Evolutionary conservation across 1,140 invertebrate genomes (phyloP).

Genomic region (Drosophila setifemur): DNA sequence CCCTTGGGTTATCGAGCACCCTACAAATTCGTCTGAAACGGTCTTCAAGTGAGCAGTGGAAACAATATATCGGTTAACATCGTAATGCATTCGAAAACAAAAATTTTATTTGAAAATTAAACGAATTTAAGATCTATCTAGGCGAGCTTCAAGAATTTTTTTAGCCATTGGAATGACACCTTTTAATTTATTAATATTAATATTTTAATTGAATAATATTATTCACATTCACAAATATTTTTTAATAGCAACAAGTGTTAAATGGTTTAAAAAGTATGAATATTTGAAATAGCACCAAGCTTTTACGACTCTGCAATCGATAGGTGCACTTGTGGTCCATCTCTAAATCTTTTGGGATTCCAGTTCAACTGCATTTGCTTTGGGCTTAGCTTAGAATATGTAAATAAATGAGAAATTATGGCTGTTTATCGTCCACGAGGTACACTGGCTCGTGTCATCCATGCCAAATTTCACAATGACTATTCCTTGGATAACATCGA

Average conservation of each 20-base stretch:
- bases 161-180: too few relatives aligned
- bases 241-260: too few relatives aligned
- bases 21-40: neutral
- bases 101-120: too few relatives aligned
- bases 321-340: neutral
- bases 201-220: too few relatives aligned
- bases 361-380: conserved; percentile 1
- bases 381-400: conserved; percentile 5
- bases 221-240: too few relatives aligned
- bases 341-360: neutral
- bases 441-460: conserved; percentile 85
- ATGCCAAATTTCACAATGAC: conserved; percentile 86
- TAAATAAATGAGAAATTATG: conserved; percentile 33
- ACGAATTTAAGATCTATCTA: too few relatives aligned
- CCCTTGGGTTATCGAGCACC: conserved; percentile 18
- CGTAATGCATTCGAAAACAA: too few relatives aligned
- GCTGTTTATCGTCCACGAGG: conserved; percentile 83
- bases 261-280: neutral
- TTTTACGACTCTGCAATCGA: neutral
- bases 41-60: neutral
- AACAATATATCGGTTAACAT: too few relatives aligned
- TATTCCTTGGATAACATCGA: conserved; percentile 85
- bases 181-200: too few relatives aligned
- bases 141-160: too few relatives aligned
- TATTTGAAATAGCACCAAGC: neutral